Evolutionary conservation across 2,888 invertebrate species (phyloP), one percentile per base, ranked within the genome.

Genomic region (Phorcus lineatus): DNA sequence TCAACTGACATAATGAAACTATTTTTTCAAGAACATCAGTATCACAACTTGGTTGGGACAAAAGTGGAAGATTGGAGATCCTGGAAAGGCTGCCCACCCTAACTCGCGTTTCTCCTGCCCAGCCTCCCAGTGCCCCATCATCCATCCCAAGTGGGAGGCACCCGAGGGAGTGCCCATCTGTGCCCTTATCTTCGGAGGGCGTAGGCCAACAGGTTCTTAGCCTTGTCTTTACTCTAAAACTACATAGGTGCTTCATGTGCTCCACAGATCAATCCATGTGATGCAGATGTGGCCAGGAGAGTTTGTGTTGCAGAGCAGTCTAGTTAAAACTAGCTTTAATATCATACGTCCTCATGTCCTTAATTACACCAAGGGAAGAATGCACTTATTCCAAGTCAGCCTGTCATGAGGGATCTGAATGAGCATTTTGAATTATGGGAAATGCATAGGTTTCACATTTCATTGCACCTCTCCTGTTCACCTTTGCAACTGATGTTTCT

Each of bases 31-130:
- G 90, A 81, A 84, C 70, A 84, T 86, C 4, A 74, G 81, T 17
- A 89, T 92, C 17, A 92, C 88, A 3, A 88, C 88, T 6, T 93
- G 92, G 92, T 82, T 88, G 75, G 89, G 89, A 19, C 92, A 94
- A 88, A 87, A 92, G 85, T 93, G 90, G 93, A 91, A 82, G 62
- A 86, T 90, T 87, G 93, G 92, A 77, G 75, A 88, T 82, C 80
- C 88, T 85, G 92, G 83, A 94, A 96, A 96, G 0, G 97, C 99
- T 0, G 98, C 99, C 2, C 99, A 99, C 94, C 98, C 99, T 13
- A 99, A 99, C 94, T 98, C 99, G 0, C 93, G 96, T 92, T 99
- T 99, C 94, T 98, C 98, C 91, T 95, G 97, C 0, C 99, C 99
- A 9, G 99, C 99, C 0, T 94, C 93, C 0, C 98, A 99, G 92